Base-by-base conservation (phyloP, 1,140 invertebrate genomes). In the Leptinotarsa undecemlineata region DNA sequence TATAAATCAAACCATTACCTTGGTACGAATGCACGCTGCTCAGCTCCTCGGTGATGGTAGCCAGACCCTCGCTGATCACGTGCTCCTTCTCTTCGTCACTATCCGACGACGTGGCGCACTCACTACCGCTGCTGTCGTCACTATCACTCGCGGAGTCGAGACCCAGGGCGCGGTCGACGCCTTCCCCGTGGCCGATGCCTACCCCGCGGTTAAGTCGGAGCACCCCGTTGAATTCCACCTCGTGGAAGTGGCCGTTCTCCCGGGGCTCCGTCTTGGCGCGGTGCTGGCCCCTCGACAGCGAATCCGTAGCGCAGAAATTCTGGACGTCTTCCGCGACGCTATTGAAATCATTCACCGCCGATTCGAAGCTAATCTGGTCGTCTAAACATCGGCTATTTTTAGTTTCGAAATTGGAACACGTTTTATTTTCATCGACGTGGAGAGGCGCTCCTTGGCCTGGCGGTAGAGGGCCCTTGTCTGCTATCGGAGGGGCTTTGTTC, bases 21-120 rank as follows among this genome's bases (percentile, higher is more conserved):
- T 70, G 72, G 48, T 60, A 75, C 13, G 79, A 81, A 26, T 68
- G 57, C 3, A 79, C 75, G 70, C 82, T 83, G 69, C 79, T 82
- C 3, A 73, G 66, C 74, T 85, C 84, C 72, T 85, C 84, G 11
- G 84, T 79, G 64, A 85, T 85, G 17, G 84, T 85, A 20, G 80
- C 81, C 68, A 85, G 73, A 23, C 82, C 83, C 42, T 77, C 78
- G 61, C 81, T 76, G 21, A 83, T 77, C 48, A 81, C 73, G 68
- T 82, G 80, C 63, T 84, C 82, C 17, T 79, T 71, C 51, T 80
- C 82, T 14, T 76, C 80, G 19, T 82, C 81, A 73, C 71, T 77
- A 61, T 76, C 70, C 15, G 60, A 68, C 74, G 51, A 77, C 20
- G 64, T 75, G 67, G 61, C 74, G 74, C 73, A 78, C 48, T 74